Conservation (phyloP, 2,888 invertebrate genomes). For the Villa cingulata region DNA sequence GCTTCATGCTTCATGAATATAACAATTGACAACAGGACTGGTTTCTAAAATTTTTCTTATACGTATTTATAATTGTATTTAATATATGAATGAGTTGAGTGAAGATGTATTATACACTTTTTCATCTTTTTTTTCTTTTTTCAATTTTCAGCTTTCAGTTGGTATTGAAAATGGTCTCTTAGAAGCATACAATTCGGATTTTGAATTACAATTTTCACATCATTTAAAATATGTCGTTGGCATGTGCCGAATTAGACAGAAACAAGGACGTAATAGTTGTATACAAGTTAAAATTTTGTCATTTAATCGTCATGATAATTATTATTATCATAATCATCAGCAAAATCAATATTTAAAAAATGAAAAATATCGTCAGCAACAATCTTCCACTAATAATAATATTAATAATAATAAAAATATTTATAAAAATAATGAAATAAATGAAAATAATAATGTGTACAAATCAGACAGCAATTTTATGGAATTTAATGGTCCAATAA, state of each 20-base stretch:
- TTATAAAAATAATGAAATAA: not conserved
- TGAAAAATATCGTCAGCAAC: too few species aligned
- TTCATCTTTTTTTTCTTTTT: not conserved
- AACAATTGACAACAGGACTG: too few species aligned
- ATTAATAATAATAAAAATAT: too few species aligned
- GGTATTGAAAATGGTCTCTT: constrained; percentile 55
- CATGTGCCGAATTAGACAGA: constrained; percentile 34
- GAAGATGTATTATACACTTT: too few species aligned
- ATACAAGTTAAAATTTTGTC: constrained; percentile 27
- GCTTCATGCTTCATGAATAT: too few species aligned
- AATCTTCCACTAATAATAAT: too few species aligned
- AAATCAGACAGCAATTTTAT: constrained; percentile 27
- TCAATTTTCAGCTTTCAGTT: constrained; percentile 49
- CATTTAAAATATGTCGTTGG: constrained; percentile 47
- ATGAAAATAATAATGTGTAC: constrained; percentile 9
- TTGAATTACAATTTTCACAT: constrained; percentile 54
- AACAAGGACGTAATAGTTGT: constrained; percentile 28
- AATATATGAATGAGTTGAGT: too few species aligned
- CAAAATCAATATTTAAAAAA: too few species aligned
- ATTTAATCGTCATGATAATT: not conserved
- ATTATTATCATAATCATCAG: too few species aligned
- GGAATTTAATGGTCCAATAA: constrained; percentile 41
- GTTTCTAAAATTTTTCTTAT: too few species aligned
- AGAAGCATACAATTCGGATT: constrained; percentile 55
- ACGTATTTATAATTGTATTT: too few species aligned